phyloP scores from a whole-genome alignment of 1,140 invertebrate genomes.

The Solen grandis region DNA sequence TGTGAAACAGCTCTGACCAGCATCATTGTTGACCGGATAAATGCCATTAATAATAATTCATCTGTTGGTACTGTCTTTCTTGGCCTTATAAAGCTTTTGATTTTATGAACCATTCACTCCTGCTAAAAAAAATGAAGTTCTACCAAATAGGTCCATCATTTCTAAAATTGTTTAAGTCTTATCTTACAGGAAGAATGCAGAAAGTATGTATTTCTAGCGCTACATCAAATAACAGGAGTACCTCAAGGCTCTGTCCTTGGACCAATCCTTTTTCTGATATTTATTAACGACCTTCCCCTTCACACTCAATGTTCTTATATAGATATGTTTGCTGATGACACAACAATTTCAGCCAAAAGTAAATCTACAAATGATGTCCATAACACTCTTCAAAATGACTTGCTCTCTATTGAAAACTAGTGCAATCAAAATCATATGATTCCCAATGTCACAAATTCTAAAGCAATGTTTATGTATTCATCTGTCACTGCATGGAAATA shows the following conservation, averaged over 20 bases:
- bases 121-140: background rate
- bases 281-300: too few relatives aligned
- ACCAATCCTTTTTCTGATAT: too few relatives aligned
- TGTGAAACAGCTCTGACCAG: too few relatives aligned
- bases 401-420: too few relatives aligned
- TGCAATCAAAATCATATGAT: background rate
- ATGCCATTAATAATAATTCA: too few relatives aligned
- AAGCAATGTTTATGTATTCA: too few relatives aligned
- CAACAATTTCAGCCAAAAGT: background rate
- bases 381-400: too few relatives aligned
- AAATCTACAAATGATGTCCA: background rate
- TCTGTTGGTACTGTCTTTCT: constrained; percentile 17
- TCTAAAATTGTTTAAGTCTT: background rate
- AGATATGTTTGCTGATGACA: constrained; percentile 26
- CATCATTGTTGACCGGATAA: constrained; percentile 4
- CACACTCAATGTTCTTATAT: background rate
- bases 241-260: too few relatives aligned
- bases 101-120: background rate
- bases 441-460: too few relatives aligned
- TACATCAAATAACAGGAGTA: background rate
- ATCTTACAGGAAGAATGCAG: background rate
- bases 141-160: background rate
- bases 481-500: background rate
- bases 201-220: background rate
- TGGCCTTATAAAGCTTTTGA: constrained; percentile 23